Percentiles rank a stretch among this genome's conserved stretches.
Conservation (phyloP, 2,888 invertebrate genomes). For the Amitus sp. region DNA sequence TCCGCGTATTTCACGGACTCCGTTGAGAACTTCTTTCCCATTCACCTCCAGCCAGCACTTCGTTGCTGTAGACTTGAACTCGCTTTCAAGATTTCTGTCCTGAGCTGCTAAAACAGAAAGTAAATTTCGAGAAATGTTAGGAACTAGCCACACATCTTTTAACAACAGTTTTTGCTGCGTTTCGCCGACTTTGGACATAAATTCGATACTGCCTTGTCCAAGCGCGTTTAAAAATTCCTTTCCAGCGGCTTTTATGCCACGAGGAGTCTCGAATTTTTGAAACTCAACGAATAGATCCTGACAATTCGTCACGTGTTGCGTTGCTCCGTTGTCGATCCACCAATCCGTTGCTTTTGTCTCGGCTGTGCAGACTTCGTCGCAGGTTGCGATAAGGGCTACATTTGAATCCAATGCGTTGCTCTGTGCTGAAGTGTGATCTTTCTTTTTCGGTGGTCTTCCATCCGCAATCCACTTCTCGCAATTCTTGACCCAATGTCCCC, state of each 20-base stretch:
- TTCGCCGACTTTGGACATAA: constrained; percentile 23
- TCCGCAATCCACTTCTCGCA: constrained; percentile 46
- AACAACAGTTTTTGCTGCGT: constrained; percentile 29
- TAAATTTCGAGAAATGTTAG: constrained; percentile 45
- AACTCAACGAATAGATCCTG: constrained; percentile 32
- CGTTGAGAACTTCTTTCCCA: constrained; percentile 24
- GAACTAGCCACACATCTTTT: constrained; percentile 44
- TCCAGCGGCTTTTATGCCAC: constrained; percentile 38
- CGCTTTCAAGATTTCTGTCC: constrained; percentile 34
- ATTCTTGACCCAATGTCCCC: constrained; percentile 34
- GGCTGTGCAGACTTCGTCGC: constrained; percentile 41
- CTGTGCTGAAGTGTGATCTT: background rate
- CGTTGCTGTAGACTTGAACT: constrained; percentile 34
- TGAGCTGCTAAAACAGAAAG: constrained; percentile 45
- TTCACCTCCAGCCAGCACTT: constrained; percentile 33
- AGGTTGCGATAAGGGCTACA: background rate
- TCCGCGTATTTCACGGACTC: constrained; percentile 36
- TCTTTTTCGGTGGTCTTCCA: constrained; percentile 28
- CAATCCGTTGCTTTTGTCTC: constrained; percentile 24
- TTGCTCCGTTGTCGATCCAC: constrained; percentile 53
- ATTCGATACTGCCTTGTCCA: constrained; percentile 28
- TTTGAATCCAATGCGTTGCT: background rate
- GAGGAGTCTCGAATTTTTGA: constrained; percentile 30
- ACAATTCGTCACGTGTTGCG: constrained; percentile 46
- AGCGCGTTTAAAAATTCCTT: constrained; percentile 29